Evolutionary conservation across 30 jellyfish, hydroid and myxozoan species (phyloP), one percentile per base, ranked within the genome.

Genomic region (Phacellophora camtschatica): DNA sequence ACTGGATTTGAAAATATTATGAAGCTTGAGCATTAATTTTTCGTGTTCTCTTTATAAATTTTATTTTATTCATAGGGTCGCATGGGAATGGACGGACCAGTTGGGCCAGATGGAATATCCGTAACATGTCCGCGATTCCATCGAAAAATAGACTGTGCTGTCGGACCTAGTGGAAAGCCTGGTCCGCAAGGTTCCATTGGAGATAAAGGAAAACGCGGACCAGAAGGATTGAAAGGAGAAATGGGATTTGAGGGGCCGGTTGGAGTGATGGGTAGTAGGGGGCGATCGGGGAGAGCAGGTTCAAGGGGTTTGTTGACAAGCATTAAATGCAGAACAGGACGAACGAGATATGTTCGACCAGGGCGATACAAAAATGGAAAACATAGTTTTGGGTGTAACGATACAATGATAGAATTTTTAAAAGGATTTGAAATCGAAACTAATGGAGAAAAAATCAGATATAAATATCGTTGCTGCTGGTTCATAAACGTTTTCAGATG

Each of bases 251-350:
- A 57, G 19, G 99, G 99, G 16, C 28, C 65, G 16, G 25, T 48
- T 5, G 99, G 99, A 2, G 34, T 29, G 41, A 36, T 24, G 4
- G 99, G 99, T 1, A 88, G 66, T 33, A 81, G 88, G 53, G 99
- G 99, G n/a, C 81, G 90, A 33, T 83, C 95, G n/a, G 98, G 98
- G 16, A 58, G 95, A 28, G 75, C 95, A 1, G 98, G 98, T 7
- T 67, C 86, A 9, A 63, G 84, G 28, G 98, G 98, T 22, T 23
- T 79, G 66, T 46, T 87, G 59, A 87, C 96, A 0, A 66, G 43
- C 20, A 87, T 87, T 16, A 61, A 75, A 42, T 87, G 96, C 81
- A 46, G 74, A 39, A 59, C 87, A 34, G 50, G 64, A 33, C 39
- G 29, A 25, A 61, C 96, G 9, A 19, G 87, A 43, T 87, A n/a